Evolutionary conservation across 2,888 invertebrate genomes (phyloP).

Genomic region (Gisinianus flammeolus): DNA sequence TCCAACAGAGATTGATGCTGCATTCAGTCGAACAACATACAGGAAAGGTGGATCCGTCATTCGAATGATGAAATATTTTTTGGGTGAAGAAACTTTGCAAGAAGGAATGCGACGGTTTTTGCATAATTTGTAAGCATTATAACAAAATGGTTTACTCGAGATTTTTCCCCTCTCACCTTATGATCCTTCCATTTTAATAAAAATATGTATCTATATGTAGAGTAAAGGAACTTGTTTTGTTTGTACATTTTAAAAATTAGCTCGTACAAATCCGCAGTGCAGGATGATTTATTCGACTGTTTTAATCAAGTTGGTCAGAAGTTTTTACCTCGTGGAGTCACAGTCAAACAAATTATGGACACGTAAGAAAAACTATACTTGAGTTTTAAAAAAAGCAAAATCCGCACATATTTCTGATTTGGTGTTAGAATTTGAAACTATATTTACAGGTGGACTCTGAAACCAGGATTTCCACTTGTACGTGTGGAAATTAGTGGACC

Average conservation of each 20-base stretch:
- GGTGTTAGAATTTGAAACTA: too few species aligned
- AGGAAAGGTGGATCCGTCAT: slow-evolving; percentile 51
- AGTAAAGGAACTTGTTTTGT: too few species aligned
- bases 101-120: slow-evolving; percentile 43
- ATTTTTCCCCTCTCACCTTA: too few species aligned
- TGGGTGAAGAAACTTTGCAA: slow-evolving; percentile 46
- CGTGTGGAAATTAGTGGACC: slow-evolving; percentile 46
- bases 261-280: slow-evolving; percentile 44
- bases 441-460: slow-evolving; percentile 63
- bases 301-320: slow-evolving; percentile 42
- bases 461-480: slow-evolving; percentile 61
- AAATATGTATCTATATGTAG: too few species aligned
- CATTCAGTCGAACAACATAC: slow-evolving; percentile 51
- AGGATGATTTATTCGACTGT: slow-evolving; percentile 48
- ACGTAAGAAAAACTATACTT: too few species aligned
- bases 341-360: slow-evolving; percentile 61
- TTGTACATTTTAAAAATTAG: slow-evolving; percentile 29
- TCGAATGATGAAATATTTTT: slow-evolving; percentile 48
- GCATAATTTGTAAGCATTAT: slow-evolving; percentile 40
- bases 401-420: too few species aligned
- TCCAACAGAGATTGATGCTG: slow-evolving; percentile 45
- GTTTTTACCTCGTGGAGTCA: slow-evolving; percentile 25
- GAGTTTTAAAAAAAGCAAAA: too few species aligned
- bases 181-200: not conserved
- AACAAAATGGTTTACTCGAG: not conserved